These are phyloP conservation scores for Zaprionus nigranus DNA, from an alignment of 1,140 invertebrate species.

Conservation along the genomic window DNA sequence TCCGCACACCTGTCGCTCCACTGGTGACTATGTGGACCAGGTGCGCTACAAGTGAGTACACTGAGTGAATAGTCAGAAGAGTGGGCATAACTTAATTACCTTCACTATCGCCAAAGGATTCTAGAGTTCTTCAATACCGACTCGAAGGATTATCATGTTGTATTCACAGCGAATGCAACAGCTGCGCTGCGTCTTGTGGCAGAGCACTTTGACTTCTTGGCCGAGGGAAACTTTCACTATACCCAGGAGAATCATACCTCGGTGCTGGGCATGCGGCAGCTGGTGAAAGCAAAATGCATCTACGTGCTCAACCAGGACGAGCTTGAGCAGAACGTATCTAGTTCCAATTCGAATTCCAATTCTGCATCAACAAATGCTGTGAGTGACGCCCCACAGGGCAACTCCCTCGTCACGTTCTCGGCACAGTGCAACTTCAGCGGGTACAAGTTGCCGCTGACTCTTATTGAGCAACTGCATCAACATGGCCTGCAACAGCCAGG, in stretches of 20 bases:
- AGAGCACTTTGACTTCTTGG: slow-evolving; percentile 90
- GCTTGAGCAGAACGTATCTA: slow-evolving; percentile 81
- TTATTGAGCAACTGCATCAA: slow-evolving; percentile 89
- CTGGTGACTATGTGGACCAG: slow-evolving; percentile 92
- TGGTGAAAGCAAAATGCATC: slow-evolving; percentile 85
- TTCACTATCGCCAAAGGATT: slow-evolving; percentile 86
- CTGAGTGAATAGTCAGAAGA: background rate
- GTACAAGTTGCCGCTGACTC: slow-evolving; percentile 92
- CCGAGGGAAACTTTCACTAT: slow-evolving; percentile 90
- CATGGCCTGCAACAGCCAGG: slow-evolving; percentile 86
- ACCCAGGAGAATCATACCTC: slow-evolving; percentile 97
- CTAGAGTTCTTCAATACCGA: slow-evolving; percentile 94
- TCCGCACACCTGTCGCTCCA: slow-evolving; percentile 93
- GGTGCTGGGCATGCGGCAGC: slow-evolving; percentile 94
- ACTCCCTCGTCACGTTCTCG: slow-evolving; percentile 93
- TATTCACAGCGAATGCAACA: slow-evolving; percentile 97
- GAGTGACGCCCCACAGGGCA: slow-evolving; percentile 55
- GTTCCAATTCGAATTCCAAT: background rate
- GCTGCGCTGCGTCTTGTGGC: slow-evolving; percentile 92
- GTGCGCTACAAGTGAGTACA: slow-evolving; percentile 89
- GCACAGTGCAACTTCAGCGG: slow-evolving; percentile 98
- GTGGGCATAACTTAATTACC: background rate
- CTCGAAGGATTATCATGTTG: slow-evolving; percentile 91
- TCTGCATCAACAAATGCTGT: slow-evolving; percentile 17
- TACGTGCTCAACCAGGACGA: slow-evolving; percentile 86